Conservation (phyloP, 2,113 vertebrate species). For the Vidua chalybeata region DNA sequence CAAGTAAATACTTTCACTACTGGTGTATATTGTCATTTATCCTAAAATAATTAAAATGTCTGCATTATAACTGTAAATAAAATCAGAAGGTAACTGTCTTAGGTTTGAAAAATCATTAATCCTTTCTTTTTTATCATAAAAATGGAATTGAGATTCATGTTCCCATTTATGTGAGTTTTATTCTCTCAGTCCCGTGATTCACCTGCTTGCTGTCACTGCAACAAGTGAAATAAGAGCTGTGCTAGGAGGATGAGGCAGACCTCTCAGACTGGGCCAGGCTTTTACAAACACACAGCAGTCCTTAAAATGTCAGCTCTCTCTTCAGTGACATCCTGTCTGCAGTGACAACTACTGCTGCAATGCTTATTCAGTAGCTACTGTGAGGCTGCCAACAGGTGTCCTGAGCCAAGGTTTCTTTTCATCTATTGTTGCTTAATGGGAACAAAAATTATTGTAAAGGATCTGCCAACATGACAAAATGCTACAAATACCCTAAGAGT, state of each 20-base stretch:
- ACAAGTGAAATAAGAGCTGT: neutral
- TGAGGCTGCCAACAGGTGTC: slow-evolving; percentile 44
- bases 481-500: slow-evolving; percentile 50
- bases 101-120: slow-evolving; percentile 4
- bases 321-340: neutral
- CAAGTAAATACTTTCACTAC: neutral
- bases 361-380: slow-evolving; percentile 19
- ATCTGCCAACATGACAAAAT: slow-evolving; percentile 64
- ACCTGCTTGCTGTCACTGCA: neutral
- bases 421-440: slow-evolving; percentile 39
- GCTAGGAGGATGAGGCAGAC: neutral
- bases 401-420: slow-evolving; percentile 34
- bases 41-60: neutral
- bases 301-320: slow-evolving; percentile 29
- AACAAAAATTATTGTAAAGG: slow-evolving; percentile 60
- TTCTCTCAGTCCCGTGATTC: neutral
- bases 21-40: neutral
- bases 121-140: neutral
- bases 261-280: neutral
- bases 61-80: neutral
- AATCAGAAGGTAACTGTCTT: neutral
- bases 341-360: neutral
- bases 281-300: slow-evolving; percentile 9
- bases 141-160: neutral
- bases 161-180: neutral